Evolutionary conservation across 1,140 invertebrate genomes (phyloP).

Genomic region (Drosophila repletoides): DNA sequence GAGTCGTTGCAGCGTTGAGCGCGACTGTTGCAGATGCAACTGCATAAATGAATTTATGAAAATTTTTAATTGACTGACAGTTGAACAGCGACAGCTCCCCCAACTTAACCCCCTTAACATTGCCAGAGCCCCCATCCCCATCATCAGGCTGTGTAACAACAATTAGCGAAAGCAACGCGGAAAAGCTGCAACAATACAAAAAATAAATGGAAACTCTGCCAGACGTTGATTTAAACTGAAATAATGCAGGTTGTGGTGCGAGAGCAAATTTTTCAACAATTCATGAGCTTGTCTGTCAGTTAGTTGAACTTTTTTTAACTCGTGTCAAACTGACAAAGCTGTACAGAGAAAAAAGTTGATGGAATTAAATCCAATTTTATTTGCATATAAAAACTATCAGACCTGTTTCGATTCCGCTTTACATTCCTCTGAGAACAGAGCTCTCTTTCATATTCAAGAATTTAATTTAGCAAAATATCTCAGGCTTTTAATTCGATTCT

Average conservation of each 20-base stretch:
- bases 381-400: no score
- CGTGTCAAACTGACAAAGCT: not conserved
- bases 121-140: not conserved
- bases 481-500: no score
- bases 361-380: no score
- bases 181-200: constrained; percentile 33
- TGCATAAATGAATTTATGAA: constrained; percentile 58
- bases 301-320: constrained; percentile 4
- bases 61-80: constrained; percentile 71
- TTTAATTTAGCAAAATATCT: no score
- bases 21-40: constrained; percentile 25
- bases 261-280: constrained; percentile 50
- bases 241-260: not conserved
- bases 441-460: no score
- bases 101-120: constrained; percentile 1
- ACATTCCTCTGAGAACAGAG: no score
- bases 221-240: constrained; percentile 15
- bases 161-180: constrained; percentile 42
- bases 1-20: constrained; percentile 1
- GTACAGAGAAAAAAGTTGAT: no score
- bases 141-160: constrained; percentile 23
- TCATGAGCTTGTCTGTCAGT: constrained; percentile 49
- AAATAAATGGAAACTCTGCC: not conserved
- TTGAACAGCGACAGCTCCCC: constrained; percentile 24
- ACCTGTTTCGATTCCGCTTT: no score